A percentile compares a stretch with the other conserved stretches of the same genome.
Evolutionary conservation across 2,797 vertebrate species (phyloP).

Genomic region (Eulemur mongoz): DNA sequence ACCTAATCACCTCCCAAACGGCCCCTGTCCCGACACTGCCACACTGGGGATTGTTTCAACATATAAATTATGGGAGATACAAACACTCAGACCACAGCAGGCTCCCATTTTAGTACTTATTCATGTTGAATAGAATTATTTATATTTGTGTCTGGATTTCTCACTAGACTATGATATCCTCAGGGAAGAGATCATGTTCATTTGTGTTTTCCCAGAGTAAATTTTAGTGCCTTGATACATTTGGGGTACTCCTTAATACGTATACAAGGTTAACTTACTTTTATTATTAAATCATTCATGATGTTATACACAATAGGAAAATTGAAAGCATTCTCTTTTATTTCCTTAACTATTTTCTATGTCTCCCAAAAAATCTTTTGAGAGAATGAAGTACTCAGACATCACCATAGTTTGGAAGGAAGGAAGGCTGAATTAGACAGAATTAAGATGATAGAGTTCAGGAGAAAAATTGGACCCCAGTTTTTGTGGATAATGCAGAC

Average conservation of each 20-base stretch:
- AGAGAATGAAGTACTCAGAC: not conserved
- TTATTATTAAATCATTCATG: conserved; percentile 27
- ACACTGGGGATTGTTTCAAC: not conserved
- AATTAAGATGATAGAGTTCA: not conserved
- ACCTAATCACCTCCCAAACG: not conserved
- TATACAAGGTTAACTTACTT: not conserved
- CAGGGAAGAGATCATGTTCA: not conserved
- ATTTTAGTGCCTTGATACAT: not conserved
- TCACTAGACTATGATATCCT: not conserved
- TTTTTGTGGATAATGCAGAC: not conserved
- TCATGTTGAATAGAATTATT: not conserved
- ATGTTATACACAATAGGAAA: not conserved
- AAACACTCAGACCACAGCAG: not conserved
- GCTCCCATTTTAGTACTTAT: not conserved
- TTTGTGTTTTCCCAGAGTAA: not conserved
- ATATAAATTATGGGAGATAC: not conserved
- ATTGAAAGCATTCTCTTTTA: not conserved
- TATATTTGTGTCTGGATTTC: not conserved
- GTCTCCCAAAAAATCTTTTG: not conserved
- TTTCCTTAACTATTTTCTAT: not conserved
- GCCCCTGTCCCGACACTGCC: not conserved
- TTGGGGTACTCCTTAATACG: not conserved
- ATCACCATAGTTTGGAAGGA: not conserved
- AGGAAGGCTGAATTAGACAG: not conserved
- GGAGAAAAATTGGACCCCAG: not conserved